Base-by-base conservation (phyloP, 2,797 vertebrate genomes). In the Argentina silus region DNA sequence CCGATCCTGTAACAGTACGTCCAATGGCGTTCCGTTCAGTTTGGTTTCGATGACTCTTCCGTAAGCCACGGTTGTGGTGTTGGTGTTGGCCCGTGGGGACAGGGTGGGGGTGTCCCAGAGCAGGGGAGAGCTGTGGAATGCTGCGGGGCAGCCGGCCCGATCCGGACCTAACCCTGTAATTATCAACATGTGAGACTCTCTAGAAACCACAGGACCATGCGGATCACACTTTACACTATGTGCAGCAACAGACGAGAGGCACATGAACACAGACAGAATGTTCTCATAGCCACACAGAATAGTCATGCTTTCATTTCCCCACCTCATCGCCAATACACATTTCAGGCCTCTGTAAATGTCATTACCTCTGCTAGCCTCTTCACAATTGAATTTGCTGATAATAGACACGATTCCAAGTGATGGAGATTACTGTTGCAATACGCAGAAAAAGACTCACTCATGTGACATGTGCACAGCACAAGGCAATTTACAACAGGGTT, bases 161-260 rank as follows among this genome's bases (percentile, higher is more conserved):
- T 17, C 44, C 19, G n/a, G 7, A 23, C 66, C 19, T 10, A 44
- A 66, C 59, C 70, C 60, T 74, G 70, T 64, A 80, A 81, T 80
- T 80, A 80, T 80, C 67, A 75, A 72, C 72, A 68, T 76, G 69
- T 76, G 55, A 64, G 72, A 60, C 61, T 82, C 61, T 82, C 66
- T 77, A 73, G 51, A 83, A 79, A 84, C 63, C 76, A 67, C 78
- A 68, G 42, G 50, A 53, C 53, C 44, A 10, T 59, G 74, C 48
- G 36, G 11, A 73, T 75, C 78, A 69, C 70, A 73, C 60, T 65
- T 81, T 73, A 71, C 48, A 60, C 23, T 15, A 15, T 14, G 55
- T 48, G 60, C 57, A 62, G 57, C 17, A 27, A 10, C 14, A 6
- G 6, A 14, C 12, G 36, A 65, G 36, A 23, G 5, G 63, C 62